Evolutionary conservation across 2,888 invertebrate genomes (phyloP).

Genomic region (Drosophila heteroneura): DNA sequence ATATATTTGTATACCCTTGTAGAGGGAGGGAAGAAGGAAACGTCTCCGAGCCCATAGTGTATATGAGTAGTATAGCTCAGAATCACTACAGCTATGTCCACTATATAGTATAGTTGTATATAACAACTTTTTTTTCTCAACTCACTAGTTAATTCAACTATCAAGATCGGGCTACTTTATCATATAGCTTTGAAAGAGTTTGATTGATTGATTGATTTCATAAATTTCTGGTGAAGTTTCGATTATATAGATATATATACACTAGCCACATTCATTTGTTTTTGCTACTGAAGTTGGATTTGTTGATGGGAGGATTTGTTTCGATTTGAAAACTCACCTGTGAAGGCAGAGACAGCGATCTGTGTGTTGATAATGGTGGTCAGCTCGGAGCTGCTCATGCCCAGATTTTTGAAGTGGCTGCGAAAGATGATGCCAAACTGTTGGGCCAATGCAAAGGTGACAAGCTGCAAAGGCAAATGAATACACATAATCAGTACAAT

Average conservation of each 20-base stretch:
- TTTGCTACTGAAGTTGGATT: not conserved
- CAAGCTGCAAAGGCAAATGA: conserved; percentile 86
- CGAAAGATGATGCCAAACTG: conserved; percentile 91
- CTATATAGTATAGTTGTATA: not conserved
- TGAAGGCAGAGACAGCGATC: conserved; percentile 89
- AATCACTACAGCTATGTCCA: not conserved
- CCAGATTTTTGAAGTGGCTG: conserved; percentile 87
- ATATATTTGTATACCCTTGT: not conserved
- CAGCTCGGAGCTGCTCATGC: conserved; percentile 88
- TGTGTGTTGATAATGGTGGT: conserved; percentile 91
- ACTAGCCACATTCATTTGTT: not conserved
- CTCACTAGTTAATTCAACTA: not conserved
- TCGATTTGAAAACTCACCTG: conserved; percentile 86
- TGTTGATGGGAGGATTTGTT: not conserved
- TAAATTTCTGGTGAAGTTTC: not conserved
- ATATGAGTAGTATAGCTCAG: not conserved
- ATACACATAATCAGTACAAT: not conserved
- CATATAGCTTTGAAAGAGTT: not conserved
- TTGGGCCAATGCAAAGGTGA: conserved; percentile 89
- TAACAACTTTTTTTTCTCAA: not conserved
- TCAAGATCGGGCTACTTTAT: not conserved
- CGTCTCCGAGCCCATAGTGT: no score
- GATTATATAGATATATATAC: not conserved
- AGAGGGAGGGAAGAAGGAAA: no score
- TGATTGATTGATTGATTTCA: not conserved